Evolutionary conservation across 2,888 invertebrate species (phyloP), one percentile per base, ranked within the genome.

Genomic region (Orchestes rusci): DNA sequence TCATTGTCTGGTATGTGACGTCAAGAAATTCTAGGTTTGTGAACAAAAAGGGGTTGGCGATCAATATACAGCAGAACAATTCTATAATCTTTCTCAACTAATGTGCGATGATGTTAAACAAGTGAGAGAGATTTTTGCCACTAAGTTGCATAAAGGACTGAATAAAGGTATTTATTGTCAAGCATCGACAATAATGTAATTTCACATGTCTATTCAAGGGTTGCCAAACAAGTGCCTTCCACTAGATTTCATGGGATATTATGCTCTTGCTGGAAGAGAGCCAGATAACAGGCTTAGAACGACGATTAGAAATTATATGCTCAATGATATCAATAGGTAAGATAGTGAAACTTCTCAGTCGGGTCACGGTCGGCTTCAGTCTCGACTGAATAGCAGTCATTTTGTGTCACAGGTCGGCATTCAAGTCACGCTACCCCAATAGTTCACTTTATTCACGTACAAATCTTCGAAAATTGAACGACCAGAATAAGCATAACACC

Each of bases 1-100:
- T n/a, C n/a, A 23, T 23, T 23, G 7, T 23, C 10, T 23, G 23
- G 31, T 28, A 15, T 19, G 32, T 44, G 12, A 23, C 12, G 31
- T 20, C 23, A 23, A 7, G 10, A 23, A 7, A 23, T 43, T 3
- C 16, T 23, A 52, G 50, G 51, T 97, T 36, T 94, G 93, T 69
- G 94, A 96, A 62, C 95, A 96, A 68, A 92, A 92, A 63, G 90
- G 90, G 36, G 96, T 93, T 40, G 91, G 93, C 1, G 94, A 95
- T 67, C 90, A 94, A 67, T 91, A 90, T 65, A 90, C 87, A 2
- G 85, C 89, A 1, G 92, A 93, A 58, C 95, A 96, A 72, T 96
- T 92, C 72, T 94, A 92, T 65, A 89, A 90, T 63, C 73, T 96
- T 20, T 91, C 95, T 1, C 83, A 86, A 60, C 76, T 96, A 45